Conservation (phyloP, 1,140 invertebrate species). For the Pygmarrhopalites habei region DNA sequence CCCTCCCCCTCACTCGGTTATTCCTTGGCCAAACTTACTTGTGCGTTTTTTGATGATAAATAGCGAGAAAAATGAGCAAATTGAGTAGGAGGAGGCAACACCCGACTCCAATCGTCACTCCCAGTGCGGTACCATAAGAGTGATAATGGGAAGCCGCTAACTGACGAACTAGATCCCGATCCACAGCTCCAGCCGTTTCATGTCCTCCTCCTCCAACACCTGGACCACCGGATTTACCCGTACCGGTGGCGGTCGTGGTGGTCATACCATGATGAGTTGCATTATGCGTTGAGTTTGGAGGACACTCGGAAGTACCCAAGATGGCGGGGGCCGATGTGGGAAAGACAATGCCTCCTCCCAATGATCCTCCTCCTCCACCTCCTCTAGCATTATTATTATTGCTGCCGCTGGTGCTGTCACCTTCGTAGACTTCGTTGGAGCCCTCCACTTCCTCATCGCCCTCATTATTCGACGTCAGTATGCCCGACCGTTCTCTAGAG, state of each 20-base stretch:
- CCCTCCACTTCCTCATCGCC: conserved; percentile 32
- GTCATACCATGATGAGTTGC: neutral
- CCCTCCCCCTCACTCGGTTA: no score
- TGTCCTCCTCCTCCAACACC: conserved; percentile 46
- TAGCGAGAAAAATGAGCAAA: conserved; percentile 76
- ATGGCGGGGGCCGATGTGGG: conserved; percentile 19
- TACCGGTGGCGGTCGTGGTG: no score
- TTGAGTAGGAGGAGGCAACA: conserved; percentile 78
- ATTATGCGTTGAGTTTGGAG: conserved; percentile 33
- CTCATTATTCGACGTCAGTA: conserved; percentile 15
- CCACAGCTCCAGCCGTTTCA: conserved; percentile 45
- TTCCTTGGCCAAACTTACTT: no score
- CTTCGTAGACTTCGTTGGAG: conserved; percentile 13
- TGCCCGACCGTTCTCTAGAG: neutral
- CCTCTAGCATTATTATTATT: conserved; percentile 42
- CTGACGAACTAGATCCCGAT: conserved; percentile 52
- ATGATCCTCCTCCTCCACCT: conserved; percentile 46
- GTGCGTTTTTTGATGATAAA: conserved; percentile 62
- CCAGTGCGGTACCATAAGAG: conserved; percentile 71
- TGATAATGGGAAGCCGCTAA: conserved; percentile 47
- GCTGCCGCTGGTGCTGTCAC: neutral
- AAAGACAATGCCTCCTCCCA: neutral
- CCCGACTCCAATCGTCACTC: conserved; percentile 79
- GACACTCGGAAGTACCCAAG: conserved; percentile 37
- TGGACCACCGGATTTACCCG: conserved; percentile 65